Conservation (phyloP, 2,797 vertebrate genomes). For the Poecilia wingei region DNA sequence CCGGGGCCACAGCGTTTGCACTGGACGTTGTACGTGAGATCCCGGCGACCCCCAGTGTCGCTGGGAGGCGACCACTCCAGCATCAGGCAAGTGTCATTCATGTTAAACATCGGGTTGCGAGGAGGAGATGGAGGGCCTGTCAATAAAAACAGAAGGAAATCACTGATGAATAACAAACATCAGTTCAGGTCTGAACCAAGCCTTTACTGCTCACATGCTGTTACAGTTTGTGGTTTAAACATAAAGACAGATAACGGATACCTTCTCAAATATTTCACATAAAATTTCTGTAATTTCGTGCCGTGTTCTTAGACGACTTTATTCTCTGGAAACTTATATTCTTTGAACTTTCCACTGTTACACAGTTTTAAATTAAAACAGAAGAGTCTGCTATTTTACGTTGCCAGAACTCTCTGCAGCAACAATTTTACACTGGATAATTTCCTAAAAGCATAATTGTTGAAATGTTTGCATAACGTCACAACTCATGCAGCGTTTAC, state of each 20-base stretch:
- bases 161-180: background rate
- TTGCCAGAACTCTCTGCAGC: background rate
- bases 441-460: background rate
- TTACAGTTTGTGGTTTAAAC: background rate
- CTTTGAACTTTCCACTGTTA: background rate
- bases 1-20: slow-evolving; percentile 91
- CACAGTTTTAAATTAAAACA: background rate
- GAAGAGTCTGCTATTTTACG: background rate
- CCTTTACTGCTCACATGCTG: background rate
- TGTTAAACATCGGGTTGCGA: slow-evolving; percentile 90
- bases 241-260: background rate
- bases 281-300: background rate
- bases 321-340: background rate
- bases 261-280: background rate
- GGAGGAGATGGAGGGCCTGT: slow-evolving; percentile 95
- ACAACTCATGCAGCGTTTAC: background rate
- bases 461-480: background rate
- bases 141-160: background rate
- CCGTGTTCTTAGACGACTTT: background rate
- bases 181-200: background rate
- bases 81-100: slow-evolving; percentile 94
- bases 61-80: slow-evolving; percentile 96
- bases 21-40: slow-evolving; percentile 93
- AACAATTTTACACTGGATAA: background rate
- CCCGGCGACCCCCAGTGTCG: slow-evolving; percentile 92